Conservation (phyloP, 2,888 invertebrate genomes). For the Spodoptera littoralis region DNA sequence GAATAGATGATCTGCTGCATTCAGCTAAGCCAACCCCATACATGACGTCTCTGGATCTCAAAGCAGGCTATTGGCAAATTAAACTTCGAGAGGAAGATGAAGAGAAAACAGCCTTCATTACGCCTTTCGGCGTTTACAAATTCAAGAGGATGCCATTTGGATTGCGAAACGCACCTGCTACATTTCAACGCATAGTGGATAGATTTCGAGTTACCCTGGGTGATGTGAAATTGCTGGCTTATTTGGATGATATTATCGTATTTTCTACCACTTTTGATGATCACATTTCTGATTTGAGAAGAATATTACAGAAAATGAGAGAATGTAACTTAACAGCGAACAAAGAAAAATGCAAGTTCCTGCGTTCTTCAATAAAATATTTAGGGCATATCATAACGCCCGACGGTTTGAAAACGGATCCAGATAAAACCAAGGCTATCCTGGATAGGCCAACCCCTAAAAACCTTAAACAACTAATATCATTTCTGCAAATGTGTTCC, state of each 20-base stretch:
- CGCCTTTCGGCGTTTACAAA: constrained; percentile 52
- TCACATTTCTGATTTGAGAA: constrained; percentile 6
- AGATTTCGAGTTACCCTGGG: constrained; percentile 13
- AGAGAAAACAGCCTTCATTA: constrained; percentile 23
- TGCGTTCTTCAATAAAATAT: constrained; percentile 30
- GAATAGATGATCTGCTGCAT: constrained; percentile 10
- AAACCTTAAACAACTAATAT: constrained; percentile 22
- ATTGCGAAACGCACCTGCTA: constrained; percentile 60
- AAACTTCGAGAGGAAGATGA: constrained; percentile 5
- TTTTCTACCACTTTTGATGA: constrained; percentile 1
- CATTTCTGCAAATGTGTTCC: constrained; percentile 37
- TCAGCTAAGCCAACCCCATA: constrained; percentile 8
- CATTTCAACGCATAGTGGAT: constrained; percentile 54
- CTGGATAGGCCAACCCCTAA: constrained; percentile 20
- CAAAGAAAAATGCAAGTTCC: constrained; percentile 25
- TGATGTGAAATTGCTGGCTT: constrained; percentile 9
- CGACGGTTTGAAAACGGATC: constrained; percentile 36
- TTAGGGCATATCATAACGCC: constrained; percentile 45
- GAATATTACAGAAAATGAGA: constrained; percentile 5
- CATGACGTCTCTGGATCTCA: constrained; percentile 17
- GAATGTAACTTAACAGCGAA: constrained; percentile 10
- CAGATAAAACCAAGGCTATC: constrained; percentile 45
- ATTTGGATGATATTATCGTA: constrained; percentile 13
- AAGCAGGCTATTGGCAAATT: constrained; percentile 20
- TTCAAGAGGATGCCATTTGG: constrained; percentile 65